These are phyloP conservation scores for Terebella lapidaria DNA, from an alignment of 2,888 invertebrate genomes.

Conservation along the genomic window DNA sequence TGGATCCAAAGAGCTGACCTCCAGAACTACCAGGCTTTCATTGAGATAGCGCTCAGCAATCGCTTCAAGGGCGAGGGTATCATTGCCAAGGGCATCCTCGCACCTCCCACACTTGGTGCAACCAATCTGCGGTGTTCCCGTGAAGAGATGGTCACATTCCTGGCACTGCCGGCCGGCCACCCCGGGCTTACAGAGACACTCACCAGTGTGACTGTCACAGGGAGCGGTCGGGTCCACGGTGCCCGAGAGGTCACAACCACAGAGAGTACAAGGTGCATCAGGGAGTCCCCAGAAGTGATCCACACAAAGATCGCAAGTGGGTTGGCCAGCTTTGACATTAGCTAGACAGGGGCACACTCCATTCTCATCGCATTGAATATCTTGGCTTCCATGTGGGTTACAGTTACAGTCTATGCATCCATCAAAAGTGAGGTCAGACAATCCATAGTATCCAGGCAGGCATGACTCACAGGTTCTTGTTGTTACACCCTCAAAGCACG, in stretches of 20 bases:
- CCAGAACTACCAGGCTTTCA: constrained; percentile 14
- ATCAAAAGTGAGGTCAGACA: neutral
- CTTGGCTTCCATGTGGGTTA: constrained; percentile 28
- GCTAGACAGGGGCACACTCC: constrained; percentile 31
- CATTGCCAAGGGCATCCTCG: constrained; percentile 30
- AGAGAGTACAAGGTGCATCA: constrained; percentile 30
- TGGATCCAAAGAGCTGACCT: constrained; percentile 24
- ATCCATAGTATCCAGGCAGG: constrained; percentile 20
- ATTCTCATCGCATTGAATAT: constrained; percentile 26
- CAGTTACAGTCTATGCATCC: constrained; percentile 34
- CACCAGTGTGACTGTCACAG: constrained; percentile 35
- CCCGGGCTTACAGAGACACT: constrained; percentile 45
- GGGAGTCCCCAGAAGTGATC: constrained; percentile 32
- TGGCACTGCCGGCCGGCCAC: constrained; percentile 32
- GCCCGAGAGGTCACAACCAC: constrained; percentile 66
- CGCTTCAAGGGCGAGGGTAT: constrained; percentile 21
- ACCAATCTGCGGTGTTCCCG: neutral
- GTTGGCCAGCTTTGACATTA: constrained; percentile 13
- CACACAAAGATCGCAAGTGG: constrained; percentile 29
- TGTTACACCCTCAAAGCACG: constrained; percentile 24
- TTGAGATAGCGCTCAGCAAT: constrained; percentile 15
- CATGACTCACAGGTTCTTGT: constrained; percentile 23
- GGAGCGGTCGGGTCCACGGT: constrained; percentile 19
- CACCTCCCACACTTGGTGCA: constrained; percentile 28
- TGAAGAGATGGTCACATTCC: constrained; percentile 29